Base-by-base conservation (phyloP, 2,113 vertebrate species). In the Ondatra zibethicus region DNA sequence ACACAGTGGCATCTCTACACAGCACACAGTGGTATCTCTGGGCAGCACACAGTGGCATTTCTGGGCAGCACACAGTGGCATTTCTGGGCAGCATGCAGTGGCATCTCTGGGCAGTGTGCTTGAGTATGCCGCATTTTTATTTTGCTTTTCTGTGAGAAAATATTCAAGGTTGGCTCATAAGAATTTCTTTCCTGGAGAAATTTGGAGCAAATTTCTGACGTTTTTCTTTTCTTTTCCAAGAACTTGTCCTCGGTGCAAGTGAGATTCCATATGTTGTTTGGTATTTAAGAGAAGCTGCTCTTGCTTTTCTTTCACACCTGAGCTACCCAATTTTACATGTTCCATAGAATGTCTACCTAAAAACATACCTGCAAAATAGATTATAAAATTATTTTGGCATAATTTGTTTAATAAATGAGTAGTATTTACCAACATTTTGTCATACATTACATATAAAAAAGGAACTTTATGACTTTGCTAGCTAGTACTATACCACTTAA, bases 381-480 rank as follows among this genome's bases (percentile, higher is more conserved):
- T 87, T 78, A 88, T 66, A 76, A 93, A 93, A 96, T 94, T 89
- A 94, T 96, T 89, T 80, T 97, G 82, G 81, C 87, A 96, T 70
- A 25, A 94, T 39, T 92, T 82, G 31, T 17, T 82, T 66, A 78
- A 88, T 92, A 93, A 96, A 88, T 82, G 36, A 31, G 21, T 68
- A 88, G 33, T 95, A 90, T 96, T 97, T 96, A 95, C 91, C 93
- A 96, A 91, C 82, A 92, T 87, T 88, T 81, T 77, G 50, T 92
- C 29, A 85, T 36, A 82, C 19, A 47, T 45, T 78, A 13, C 39
- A 36, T 31, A 29, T 58, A 58, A 75, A 78, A 87, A 89, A 96
- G 23, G 63, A 92, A 92, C 33, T 31, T 76, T 36, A 36, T 90
- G 55, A 73, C n/a, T 55, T 94, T 45, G 21, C 52, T 91, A 31